phyloP scores from a whole-genome alignment of 2,797 vertebrate genomes.

The Ibycter americanus region DNA sequence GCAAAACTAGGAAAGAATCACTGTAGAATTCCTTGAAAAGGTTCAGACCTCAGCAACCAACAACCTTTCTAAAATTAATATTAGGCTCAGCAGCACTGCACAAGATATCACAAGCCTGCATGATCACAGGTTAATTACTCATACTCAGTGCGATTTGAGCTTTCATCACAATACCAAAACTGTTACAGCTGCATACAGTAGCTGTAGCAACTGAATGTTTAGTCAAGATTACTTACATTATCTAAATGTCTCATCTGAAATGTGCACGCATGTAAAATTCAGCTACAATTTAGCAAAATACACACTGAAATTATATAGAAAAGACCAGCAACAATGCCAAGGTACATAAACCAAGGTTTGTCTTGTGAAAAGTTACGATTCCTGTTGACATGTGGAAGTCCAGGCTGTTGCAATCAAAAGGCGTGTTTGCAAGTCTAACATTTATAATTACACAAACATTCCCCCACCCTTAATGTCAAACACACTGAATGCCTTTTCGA shows the following conservation, averaged over 20 bases:
- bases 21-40: not conserved
- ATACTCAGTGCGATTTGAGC: not conserved
- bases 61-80: not conserved
- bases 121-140: conserved; percentile 42
- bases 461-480: conserved; percentile 64
- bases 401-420: conserved; percentile 59
- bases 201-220: conserved; percentile 16
- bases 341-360: conserved; percentile 28
- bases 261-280: conserved; percentile 7
- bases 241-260: not conserved
- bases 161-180: conserved; percentile 21
- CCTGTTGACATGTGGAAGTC: conserved; percentile 47
- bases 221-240: not conserved
- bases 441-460: conserved; percentile 68
- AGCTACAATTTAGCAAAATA: not conserved
- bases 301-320: conserved; percentile 1
- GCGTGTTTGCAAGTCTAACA: conserved; percentile 59
- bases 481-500: conserved; percentile 5
- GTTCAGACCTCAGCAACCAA: not conserved
- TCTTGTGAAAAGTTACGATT: conserved; percentile 41
- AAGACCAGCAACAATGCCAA: conserved; percentile 16
- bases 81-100: not conserved
- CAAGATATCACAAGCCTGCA: conserved; percentile 28
- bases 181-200: not conserved
- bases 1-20: not conserved